Evolutionary conservation across 2,888 invertebrate species (phyloP), one percentile per base, ranked within the genome.

Genomic region (Hydraecia micacea): DNA sequence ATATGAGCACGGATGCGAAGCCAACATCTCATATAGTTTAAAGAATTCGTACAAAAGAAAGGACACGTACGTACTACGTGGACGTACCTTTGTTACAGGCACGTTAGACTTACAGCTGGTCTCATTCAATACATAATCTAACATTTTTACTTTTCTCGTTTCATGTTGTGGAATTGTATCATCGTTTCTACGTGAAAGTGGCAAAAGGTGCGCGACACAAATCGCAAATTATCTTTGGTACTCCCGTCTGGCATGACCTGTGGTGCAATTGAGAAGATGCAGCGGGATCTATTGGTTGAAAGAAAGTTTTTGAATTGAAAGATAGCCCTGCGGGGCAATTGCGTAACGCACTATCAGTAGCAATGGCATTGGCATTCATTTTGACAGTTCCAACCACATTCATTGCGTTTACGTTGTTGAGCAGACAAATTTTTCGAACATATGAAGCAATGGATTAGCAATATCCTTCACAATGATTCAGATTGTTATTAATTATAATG

Each of bases 201-300:
- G 87, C 88, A 71, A 79, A 71, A 73, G 80, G 77, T 86, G 86
- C 85, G 93, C 93, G 92, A 87, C 90, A 90, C 94, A 92, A 95
- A 96, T 96, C 93, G 95, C 91, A 95, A 96, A 96, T 95, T 95
- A 95, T 96, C 94, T 94, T 93, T 93, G 93, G 94, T 92, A 93
- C 94, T 94, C 93, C 91, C 85, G 87, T 89, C 89, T 88, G 72
- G 73, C 77, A 83, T 79, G 72, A 78, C 75, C 49, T 72, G 58
- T 84, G 86, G 87, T 71, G 62, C 79, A 88, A 87, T 75, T 74
- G 46, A 70, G 67, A 72, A 71, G 73, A 60, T 58, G 42, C 11
- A 73, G 85, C 85, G 85, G 62, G 62, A 52, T 25, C 11, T 4
- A 18, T 75, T 1, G 32, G 11, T 8, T 18, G 1, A 73, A 8